Evolutionary conservation across 2,888 invertebrate species (phyloP), one percentile per base, ranked within the genome.

Genomic region (Drosophila longiperda): DNA sequence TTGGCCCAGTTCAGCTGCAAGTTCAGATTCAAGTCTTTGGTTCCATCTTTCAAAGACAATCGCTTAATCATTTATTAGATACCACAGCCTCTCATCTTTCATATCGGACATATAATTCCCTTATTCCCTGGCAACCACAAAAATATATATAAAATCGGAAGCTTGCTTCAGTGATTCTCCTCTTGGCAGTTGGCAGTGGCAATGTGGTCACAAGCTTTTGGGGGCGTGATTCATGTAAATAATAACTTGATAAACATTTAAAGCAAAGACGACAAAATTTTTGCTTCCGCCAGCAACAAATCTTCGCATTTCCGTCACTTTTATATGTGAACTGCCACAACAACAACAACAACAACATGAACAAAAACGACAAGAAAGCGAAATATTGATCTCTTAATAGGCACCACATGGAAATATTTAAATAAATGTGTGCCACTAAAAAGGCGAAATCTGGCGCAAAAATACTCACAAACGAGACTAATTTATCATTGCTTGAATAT

Each of bases 351-450:
- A 65, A 69, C 45, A n/a, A 52, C 48, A 65, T 42, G 49, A 65
- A 69, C 45, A 54, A 66, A 38, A 66, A 58, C 59, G 54, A 61
- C 63, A 73, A 80, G 66, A 78, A 69, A 64, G 70, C 87, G 42
- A 89, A 75, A 90, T 87, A 87, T 90, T 87, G 87, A 90, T 90
- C 89, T 78, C 59, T 72, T 82, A 82, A 90, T 83, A 70, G 79
- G 71, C 77, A 57, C 71, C 68, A 61, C 78, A 71, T 74, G 70
- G 54, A 72, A 66, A 81, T 70, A 66, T 66, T 71, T 67, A 65
- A 62, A 64, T 69, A 74, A 74, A 70, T 73, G 66, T 48, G 40
- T 59, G 61, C 49, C 76, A 63, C 63, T 57, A 57, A 64, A 69
- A 69, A 57, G 52, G 66, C 34, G 49, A 72, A 74, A 75, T 64